Percentiles rank a stretch among this genome's conserved stretches.
Conservation (phyloP, 1,140 invertebrate genomes). For the Nomia melanderi region DNA sequence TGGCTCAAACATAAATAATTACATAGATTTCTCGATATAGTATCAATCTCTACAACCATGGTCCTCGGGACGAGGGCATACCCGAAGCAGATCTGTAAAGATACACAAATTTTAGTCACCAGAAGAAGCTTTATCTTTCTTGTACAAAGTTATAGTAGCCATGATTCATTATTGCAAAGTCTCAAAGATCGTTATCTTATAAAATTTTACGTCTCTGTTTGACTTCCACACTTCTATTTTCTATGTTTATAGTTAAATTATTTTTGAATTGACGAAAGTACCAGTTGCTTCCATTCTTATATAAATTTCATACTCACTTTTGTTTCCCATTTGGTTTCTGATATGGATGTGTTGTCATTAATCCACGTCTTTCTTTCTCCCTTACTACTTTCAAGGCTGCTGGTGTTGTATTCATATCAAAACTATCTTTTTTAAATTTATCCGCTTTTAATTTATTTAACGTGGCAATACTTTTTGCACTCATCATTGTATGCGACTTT, state of each 20-base stretch:
- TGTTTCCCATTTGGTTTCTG: conserved; percentile 62
- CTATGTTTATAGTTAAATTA: not conserved
- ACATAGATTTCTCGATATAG: not conserved
- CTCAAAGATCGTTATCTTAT: not conserved
- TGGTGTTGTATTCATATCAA: conserved; percentile 15
- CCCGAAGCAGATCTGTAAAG: conserved; percentile 50
- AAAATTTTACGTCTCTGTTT: not conserved
- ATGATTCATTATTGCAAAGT: not conserved
- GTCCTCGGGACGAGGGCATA: conserved; percentile 59
- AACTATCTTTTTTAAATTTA: not conserved
- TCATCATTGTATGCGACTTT: conserved; percentile 66
- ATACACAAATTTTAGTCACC: conserved; percentile 1
- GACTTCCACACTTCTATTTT: not conserved
- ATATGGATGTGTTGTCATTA: conserved; percentile 71
- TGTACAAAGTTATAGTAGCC: not conserved
- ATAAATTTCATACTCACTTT: conserved; percentile 40
- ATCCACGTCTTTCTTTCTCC: conserved; percentile 69
- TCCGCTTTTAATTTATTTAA: conserved; percentile 74
- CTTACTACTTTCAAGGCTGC: conserved; percentile 62
- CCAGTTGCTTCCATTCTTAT: not conserved
- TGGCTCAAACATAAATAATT: not conserved
- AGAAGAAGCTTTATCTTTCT: not conserved
- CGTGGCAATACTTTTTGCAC: conserved; percentile 75
- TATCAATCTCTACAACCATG: conserved; percentile 21
- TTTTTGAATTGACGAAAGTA: not conserved